Conservation (phyloP, 1,140 invertebrate genomes). For the Penaeus indicus region DNA sequence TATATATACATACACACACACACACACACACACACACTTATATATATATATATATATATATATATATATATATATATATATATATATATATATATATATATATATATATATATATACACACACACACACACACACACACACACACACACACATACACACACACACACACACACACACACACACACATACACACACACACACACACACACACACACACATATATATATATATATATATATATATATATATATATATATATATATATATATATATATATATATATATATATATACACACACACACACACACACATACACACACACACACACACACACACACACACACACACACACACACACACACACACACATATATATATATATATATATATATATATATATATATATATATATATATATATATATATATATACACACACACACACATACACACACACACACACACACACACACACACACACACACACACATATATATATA, state of each 20-base stretch:
- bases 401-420: conserved; percentile 20
- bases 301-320: conserved; percentile 5
- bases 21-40: conserved; percentile 15
- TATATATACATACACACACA: conserved; percentile 11
- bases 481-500: conserved; percentile 22
- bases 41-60: not conserved
- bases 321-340: not conserved
- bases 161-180: not conserved
- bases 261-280: conserved; percentile 6
- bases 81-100: conserved; percentile 1
- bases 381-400: not conserved
- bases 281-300: conserved; percentile 21
- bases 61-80: not conserved
- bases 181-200: conserved; percentile 7
- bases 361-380: conserved; percentile 17
- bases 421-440: conserved; percentile 10
- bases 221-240: not conserved
- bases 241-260: not conserved
- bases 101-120: not conserved
- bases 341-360: conserved; percentile 4
- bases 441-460: not conserved
- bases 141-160: not conserved
- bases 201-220: conserved; percentile 9
- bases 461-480: not conserved
- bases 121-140: not conserved